phyloP scores from a whole-genome alignment of 2,797 vertebrate genomes.

The Discoglossus pictus region DNA sequence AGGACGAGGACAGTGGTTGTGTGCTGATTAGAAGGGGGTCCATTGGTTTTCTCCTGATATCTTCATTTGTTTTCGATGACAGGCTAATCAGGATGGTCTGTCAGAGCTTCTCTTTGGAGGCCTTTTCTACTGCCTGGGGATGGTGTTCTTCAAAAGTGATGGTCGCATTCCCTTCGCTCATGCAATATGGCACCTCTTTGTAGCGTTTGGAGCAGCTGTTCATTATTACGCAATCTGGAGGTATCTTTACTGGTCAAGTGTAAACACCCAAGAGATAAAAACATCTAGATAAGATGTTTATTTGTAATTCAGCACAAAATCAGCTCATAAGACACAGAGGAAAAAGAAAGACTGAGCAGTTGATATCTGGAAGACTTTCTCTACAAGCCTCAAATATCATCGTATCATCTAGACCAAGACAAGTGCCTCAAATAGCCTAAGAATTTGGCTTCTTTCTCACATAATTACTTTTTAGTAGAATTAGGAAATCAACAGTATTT shows the following conservation, averaged over 20 bases:
- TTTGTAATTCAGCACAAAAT: background rate
- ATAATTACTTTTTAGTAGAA: no score
- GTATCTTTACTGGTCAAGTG: conserved; percentile 82
- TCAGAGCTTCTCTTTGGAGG: conserved; percentile 87
- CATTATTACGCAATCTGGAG: conserved; percentile 97
- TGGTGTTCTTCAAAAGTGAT: conserved; percentile 94
- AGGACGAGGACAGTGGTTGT: no score
- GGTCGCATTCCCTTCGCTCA: conserved; percentile 93
- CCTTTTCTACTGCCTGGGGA: conserved; percentile 87
- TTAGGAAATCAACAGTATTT: no score
- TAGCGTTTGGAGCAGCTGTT: conserved; percentile 85
- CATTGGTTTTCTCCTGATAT: background rate
- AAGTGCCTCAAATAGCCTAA: no score
- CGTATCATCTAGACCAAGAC: no score
- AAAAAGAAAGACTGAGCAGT: no score
- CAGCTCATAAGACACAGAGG: no score
- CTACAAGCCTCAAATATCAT: no score
- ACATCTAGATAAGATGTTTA: conserved; percentile 71
- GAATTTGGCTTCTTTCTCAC: no score
- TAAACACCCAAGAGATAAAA: conserved; percentile 64
- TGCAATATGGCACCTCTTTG: conserved; percentile 96
- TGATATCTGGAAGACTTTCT: no score
- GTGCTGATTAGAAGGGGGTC: no score
- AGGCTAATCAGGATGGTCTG: conserved; percentile 87
- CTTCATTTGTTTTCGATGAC: conserved; percentile 44